Conservation (phyloP, 2,888 invertebrate genomes). For the Furcula furcula region DNA sequence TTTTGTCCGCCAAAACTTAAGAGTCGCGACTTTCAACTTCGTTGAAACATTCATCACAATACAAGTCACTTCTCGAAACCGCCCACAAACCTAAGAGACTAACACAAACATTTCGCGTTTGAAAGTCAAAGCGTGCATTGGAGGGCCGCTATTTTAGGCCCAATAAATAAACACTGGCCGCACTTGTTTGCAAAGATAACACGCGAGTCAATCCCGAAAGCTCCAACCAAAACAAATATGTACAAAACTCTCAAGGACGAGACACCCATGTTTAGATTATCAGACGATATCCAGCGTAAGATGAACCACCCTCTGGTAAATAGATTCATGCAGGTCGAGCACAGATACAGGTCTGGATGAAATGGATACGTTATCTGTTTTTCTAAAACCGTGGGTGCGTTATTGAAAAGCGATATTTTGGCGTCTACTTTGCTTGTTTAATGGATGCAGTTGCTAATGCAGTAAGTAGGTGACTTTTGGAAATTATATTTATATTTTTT, state of each 20-base stretch:
- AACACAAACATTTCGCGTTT: constrained; percentile 29
- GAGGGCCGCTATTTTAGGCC: constrained; percentile 24
- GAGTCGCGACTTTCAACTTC: neutral
- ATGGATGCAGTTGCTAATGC: too few species aligned
- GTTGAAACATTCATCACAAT: neutral
- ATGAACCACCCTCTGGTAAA: constrained; percentile 1
- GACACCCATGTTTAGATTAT: constrained; percentile 36
- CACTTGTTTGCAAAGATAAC: constrained; percentile 72
- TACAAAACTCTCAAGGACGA: constrained; percentile 60
- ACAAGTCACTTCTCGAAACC: constrained; percentile 17
- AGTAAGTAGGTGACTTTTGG: too few species aligned
- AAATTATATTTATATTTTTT: too few species aligned
- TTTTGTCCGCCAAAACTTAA: neutral
- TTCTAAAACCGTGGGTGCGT: neutral
- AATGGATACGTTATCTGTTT: neutral
- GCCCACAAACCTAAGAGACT: constrained; percentile 18
- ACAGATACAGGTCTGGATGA: neutral
- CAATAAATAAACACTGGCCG: constrained; percentile 39
- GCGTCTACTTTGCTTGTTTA: too few species aligned
- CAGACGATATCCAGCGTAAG: constrained; percentile 15
- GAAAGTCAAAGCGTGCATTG: constrained; percentile 2
- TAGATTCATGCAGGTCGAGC: neutral
- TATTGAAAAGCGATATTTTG: neutral
- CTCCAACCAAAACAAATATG: constrained; percentile 70
- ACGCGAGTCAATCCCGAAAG: constrained; percentile 57